phyloP scores from a whole-genome alignment of 2,797 vertebrate species.

The Sebastes trivittatus region DNA sequence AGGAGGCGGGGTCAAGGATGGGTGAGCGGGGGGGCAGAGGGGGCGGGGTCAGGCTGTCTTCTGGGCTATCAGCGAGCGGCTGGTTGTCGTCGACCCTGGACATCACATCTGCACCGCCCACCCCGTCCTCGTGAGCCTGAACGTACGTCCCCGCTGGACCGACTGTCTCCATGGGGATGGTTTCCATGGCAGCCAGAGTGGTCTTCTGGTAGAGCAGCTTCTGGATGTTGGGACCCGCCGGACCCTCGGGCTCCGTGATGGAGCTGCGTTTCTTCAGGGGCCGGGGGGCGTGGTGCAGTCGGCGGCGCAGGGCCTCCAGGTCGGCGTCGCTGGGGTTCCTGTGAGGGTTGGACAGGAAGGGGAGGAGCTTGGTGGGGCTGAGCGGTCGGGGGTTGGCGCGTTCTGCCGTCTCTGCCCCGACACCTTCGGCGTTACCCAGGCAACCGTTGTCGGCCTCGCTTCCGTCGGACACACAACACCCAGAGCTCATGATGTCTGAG shows the following conservation, averaged over 20 bases:
- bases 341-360: conserved; percentile 87
- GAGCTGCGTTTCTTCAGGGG: conserved; percentile 96
- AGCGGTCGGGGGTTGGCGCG: conserved; percentile 87
- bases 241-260: conserved; percentile 94
- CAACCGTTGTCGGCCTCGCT: conserved; percentile 62
- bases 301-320: conserved; percentile 88
- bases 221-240: conserved; percentile 92
- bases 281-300: conserved; percentile 90
- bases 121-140: conserved; percentile 29
- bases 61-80: conserved; percentile 56
- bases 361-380: conserved; percentile 95
- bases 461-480: conserved; percentile 64
- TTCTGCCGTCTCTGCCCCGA: conserved; percentile 11
- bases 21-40: conserved; percentile 66
- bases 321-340: conserved; percentile 91
- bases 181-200: conserved; percentile 95
- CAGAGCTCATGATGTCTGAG: conserved; percentile 63
- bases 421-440: neutral
- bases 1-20: conserved; percentile 65
- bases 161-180: conserved; percentile 65
- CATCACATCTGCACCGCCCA: accelerated
- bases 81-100: neutral
- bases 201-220: conserved; percentile 96
- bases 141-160: conserved; percentile 36
- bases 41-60: conserved; percentile 48